Conservation (phyloP, 2,888 invertebrate genomes). For the Caprella mutica region DNA sequence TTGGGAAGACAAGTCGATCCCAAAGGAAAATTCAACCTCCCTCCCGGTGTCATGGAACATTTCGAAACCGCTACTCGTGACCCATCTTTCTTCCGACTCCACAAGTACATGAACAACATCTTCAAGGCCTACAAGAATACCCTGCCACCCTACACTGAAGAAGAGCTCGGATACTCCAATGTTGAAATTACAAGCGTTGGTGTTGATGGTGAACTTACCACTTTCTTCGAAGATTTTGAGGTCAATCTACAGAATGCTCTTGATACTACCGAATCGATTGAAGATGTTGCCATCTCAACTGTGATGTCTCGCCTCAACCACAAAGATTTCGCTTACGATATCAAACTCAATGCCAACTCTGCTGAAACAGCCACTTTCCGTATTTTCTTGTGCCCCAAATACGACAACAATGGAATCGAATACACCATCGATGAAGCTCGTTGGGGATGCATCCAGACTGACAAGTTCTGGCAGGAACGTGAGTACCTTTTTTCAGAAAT, state of each 20-base stretch:
- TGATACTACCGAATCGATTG: conserved; percentile 39
- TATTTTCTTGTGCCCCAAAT: conserved; percentile 58
- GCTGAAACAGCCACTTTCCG: conserved; percentile 51
- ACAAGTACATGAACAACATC: conserved; percentile 38
- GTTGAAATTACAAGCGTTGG: conserved; percentile 20
- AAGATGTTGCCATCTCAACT: conserved; percentile 44
- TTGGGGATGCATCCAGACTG: conserved; percentile 53
- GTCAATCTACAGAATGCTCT: conserved; percentile 54
- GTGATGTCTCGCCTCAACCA: conserved; percentile 58
- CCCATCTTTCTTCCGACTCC: conserved; percentile 38
- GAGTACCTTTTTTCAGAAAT: conserved; percentile 34
- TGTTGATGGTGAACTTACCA: conserved; percentile 44
- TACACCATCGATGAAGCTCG: conserved; percentile 52
- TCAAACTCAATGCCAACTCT: conserved; percentile 50
- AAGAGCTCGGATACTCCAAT: conserved; percentile 34
- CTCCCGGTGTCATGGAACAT: conserved; percentile 38
- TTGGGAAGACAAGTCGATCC: conserved; percentile 37
- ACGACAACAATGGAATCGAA: conserved; percentile 48
- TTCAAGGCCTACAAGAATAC: conserved; percentile 38
- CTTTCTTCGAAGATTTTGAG: conserved; percentile 58
- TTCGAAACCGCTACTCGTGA: conserved; percentile 38
- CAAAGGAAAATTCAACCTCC: conserved; percentile 36
- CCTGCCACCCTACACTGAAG: conserved; percentile 36
- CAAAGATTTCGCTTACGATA: conserved; percentile 50
- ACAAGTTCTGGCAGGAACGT: conserved; percentile 50